Percentiles rank a stretch among this genome's conserved stretches.
These are phyloP conservation scores for Taenioides sp. DNA, from an alignment of 2,797 vertebrate genomes.

Conservation along the genomic window DNA sequence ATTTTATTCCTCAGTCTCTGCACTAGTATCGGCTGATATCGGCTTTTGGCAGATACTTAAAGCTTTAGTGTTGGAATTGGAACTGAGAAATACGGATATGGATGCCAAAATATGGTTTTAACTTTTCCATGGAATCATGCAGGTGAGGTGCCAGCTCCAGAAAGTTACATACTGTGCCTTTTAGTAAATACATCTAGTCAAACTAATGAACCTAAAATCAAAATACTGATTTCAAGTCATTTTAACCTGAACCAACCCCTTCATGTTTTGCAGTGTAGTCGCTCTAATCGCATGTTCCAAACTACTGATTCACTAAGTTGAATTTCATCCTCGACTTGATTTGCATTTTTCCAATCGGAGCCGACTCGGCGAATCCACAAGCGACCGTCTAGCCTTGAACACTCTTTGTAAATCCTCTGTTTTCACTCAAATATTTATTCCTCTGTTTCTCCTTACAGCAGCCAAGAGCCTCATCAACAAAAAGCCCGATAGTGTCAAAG, in stretches of 20 bases:
- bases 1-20: too few species aligned
- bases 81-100: too few species aligned
- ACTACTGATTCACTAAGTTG: constrained; percentile 40
- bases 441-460: constrained; percentile 75
- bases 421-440: constrained; percentile 26
- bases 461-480: constrained; percentile 92
- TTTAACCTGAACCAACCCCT: neutral
- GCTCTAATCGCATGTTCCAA: constrained; percentile 36
- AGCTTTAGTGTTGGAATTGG: too few species aligned
- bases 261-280: neutral
- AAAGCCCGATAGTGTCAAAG: constrained; percentile 92
- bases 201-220: neutral
- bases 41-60: too few species aligned
- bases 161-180: too few species aligned
- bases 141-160: too few species aligned
- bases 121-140: too few species aligned
- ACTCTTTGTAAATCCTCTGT: constrained; percentile 11
- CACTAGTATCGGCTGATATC: too few species aligned
- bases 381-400: constrained; percentile 27
- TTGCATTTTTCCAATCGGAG: constrained; percentile 43
- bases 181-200: neutral
- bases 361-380: constrained; percentile 18
- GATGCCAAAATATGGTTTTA: too few species aligned
- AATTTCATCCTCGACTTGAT: constrained; percentile 33
- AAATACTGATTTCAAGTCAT: neutral